Base-by-base conservation (phyloP, 64 coral and sea anemone genomes). In the Montipora capricornis region DNA sequence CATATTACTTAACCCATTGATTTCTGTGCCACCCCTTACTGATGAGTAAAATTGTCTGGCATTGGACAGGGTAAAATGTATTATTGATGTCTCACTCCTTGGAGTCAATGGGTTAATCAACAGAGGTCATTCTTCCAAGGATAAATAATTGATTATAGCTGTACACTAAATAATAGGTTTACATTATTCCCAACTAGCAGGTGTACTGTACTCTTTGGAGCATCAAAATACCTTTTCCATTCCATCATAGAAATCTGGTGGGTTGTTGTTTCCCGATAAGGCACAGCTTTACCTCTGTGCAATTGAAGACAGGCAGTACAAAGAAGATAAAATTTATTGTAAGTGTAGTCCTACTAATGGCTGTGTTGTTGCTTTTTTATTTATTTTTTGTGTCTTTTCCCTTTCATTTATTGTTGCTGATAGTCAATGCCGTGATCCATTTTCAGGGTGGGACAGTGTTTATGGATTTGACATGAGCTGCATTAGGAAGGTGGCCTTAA, bases 391-490 rank as follows among this genome's bases (percentile, higher is more conserved):
- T 68, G 2, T 26, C 4, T 78, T 45, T 47, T 47, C 4, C 6
- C 19, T 84, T 19, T 64, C 24, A 8, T 46, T 68, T 89, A 64
- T 5, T 55, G 17, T 37, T 37, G 29, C 29, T 37, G 29, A 37
- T 37, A 76, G 53, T 57, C 53, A 57, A 57, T 57, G 53, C 19
- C 19, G 22, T 88, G 17, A 26, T 80, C 74, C 5, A 13, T 37
- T 80, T 87, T 8, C 37, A 99, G 98, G 98, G 98, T 99, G 98
- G 98, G 98, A 99, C 59, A 94, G 86, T 77, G 98, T 99, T 4
- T 99, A 99, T 88, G 98, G 98, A 1, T 99, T 99, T 96, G 98
- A 99, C 75, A 99, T 99, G 98, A 99, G 98, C 80, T 95, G 89
- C 37, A 95, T 99, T 17, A 84, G 98, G 24, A 94, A 99, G 74